phyloP scores from a whole-genome alignment of 2,797 vertebrate species.

The Ciconia nigra region DNA sequence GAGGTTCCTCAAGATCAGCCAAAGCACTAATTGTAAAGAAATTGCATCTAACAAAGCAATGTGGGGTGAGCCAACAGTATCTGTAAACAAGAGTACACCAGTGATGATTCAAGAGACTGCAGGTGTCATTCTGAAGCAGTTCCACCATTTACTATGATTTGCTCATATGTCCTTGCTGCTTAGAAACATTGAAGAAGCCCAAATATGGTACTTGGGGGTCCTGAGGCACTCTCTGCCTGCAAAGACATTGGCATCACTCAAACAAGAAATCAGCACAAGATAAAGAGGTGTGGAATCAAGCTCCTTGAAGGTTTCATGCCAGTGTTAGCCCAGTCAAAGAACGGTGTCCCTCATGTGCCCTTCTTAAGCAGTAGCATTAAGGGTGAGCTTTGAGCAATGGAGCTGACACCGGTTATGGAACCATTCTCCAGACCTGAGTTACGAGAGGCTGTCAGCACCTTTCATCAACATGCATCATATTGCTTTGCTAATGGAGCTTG shows the following conservation, averaged over 20 bases:
- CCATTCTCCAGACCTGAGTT: neutral
- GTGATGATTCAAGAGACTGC: neutral
- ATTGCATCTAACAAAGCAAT: neutral
- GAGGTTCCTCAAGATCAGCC: neutral
- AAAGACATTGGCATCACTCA: neutral
- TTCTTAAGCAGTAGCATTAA: neutral
- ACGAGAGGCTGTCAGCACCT: neutral
- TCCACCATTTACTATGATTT: neutral
- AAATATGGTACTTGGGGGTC: neutral
- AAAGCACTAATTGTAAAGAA: neutral
- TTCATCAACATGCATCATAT: slow-evolving; percentile 24
- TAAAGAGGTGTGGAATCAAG: neutral
- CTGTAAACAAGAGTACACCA: neutral
- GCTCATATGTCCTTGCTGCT: neutral
- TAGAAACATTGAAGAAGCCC: neutral
- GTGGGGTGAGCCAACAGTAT: neutral
- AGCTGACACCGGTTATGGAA: neutral
- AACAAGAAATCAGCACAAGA: neutral
- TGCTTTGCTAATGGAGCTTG: slow-evolving; percentile 25
- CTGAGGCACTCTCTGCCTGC: rapidly evolving
- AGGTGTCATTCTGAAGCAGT: neutral
- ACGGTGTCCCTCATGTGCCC: neutral
- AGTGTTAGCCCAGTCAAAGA: neutral
- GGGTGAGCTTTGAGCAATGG: neutral
- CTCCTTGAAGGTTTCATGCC: neutral